Percentiles rank a stretch among this genome's conserved stretches.
Evolutionary conservation across 2,888 invertebrate species (phyloP).

Genomic region (Acronicta leporina): DNA sequence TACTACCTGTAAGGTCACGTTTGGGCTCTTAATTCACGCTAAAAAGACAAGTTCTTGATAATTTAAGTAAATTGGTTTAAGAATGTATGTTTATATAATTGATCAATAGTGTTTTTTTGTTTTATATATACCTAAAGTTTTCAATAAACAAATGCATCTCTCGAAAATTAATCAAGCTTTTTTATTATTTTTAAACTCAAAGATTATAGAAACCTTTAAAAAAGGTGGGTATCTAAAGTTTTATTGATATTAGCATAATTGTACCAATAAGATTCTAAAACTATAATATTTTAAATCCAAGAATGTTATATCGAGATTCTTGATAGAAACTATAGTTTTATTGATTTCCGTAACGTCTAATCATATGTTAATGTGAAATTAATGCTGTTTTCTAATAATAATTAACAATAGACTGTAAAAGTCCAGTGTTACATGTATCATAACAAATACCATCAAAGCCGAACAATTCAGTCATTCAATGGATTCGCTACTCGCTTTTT

Average conservation of each 20-base stretch:
- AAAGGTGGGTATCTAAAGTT: too few species aligned
- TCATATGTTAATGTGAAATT: conserved; percentile 38
- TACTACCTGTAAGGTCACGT: conserved; percentile 23
- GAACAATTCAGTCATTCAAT: conserved; percentile 55
- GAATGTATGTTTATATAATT: conserved; percentile 35
- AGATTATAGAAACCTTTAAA: too few species aligned
- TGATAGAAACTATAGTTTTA: conserved; percentile 25
- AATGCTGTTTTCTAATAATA: conserved; percentile 21
- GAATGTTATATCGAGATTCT: too few species aligned
- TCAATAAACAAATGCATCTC: too few species aligned
- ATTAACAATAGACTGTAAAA: conserved; percentile 5
- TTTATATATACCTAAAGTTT: conserved; percentile 4
- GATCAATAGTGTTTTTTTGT: conserved; percentile 29
- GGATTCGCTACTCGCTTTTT: conserved; percentile 59
- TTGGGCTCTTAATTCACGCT: conserved; percentile 22
- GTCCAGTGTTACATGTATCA: conserved; percentile 27
- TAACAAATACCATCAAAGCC: conserved; percentile 33
- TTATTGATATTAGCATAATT: conserved; percentile 5
- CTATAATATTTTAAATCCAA: too few species aligned
- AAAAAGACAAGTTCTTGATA: conserved; percentile 25
- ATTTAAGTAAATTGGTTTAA: conserved; percentile 24
- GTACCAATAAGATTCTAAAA: conserved; percentile 21
- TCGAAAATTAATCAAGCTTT: too few species aligned
- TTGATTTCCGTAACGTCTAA: conserved; percentile 29
- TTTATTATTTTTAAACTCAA: too few species aligned